phyloP scores from a whole-genome alignment of 1,140 invertebrate genomes.

The Nasonia giraulti region DNA sequence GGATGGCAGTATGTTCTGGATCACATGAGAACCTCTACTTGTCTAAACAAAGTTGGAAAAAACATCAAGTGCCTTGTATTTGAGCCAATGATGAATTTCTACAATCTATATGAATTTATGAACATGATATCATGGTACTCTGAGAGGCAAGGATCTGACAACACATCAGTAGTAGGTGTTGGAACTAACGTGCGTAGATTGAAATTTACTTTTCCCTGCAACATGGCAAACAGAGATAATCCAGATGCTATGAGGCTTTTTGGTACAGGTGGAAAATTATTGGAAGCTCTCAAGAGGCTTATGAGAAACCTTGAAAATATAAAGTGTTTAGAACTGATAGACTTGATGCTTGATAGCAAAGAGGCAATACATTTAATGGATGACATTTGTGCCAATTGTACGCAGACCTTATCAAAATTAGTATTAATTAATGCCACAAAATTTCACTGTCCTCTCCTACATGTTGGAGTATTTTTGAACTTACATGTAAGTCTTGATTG shows the following conservation, averaged over 20 bases:
- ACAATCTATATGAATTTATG: conserved; percentile 90
- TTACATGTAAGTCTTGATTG: conserved; percentile 75
- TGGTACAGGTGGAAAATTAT: conserved; percentile 85
- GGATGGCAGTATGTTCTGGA: conserved; percentile 88
- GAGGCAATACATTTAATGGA: conserved; percentile 85
- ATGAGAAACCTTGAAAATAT: conserved; percentile 82
- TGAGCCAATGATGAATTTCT: conserved; percentile 85
- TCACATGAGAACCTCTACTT: conserved; percentile 83
- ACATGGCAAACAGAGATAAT: conserved; percentile 79
- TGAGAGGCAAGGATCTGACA: conserved; percentile 70
- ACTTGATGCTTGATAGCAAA: conserved; percentile 83
- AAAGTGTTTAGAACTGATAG: conserved; percentile 81
- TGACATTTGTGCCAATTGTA: conserved; percentile 81
- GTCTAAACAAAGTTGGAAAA: conserved; percentile 81
- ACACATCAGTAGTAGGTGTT: conserved; percentile 70
- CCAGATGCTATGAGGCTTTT: conserved; percentile 79
- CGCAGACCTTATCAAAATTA: conserved; percentile 79
- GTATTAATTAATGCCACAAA: conserved; percentile 86
- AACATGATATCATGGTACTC: conserved; percentile 85
- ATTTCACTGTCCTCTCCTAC: conserved; percentile 82
- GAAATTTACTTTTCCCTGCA: conserved; percentile 88
- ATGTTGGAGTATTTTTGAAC: conserved; percentile 86
- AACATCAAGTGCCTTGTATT: conserved; percentile 82
- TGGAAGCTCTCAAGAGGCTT: conserved; percentile 82
- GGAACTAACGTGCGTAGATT: conserved; percentile 78